Percentiles rank a stretch among this genome's conserved stretches.
Conservation (phyloP, 2,113 vertebrate genomes). For the Leptosomus discolor region DNA sequence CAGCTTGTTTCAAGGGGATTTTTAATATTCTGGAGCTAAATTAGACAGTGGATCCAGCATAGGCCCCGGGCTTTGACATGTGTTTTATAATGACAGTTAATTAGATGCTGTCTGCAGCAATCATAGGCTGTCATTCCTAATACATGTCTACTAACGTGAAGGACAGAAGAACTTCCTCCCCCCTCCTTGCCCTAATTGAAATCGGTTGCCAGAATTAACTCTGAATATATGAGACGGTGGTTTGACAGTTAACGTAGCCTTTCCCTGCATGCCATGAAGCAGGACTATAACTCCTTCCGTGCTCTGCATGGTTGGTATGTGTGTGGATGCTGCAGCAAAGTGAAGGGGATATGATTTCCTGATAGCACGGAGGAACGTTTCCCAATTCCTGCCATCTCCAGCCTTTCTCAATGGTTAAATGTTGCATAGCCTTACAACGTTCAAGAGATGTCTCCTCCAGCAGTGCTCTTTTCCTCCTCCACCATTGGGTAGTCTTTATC, state of each 20-base stretch:
- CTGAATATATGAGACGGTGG: slow-evolving; percentile 36
- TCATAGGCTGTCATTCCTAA: slow-evolving; percentile 84
- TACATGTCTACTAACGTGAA: slow-evolving; percentile 71
- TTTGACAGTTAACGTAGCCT: slow-evolving; percentile 47
- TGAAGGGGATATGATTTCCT: background rate
- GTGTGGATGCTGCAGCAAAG: background rate
- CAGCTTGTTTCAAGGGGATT: slow-evolving; percentile 56
- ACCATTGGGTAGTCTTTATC: background rate
- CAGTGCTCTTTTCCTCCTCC: background rate
- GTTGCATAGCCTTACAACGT: background rate
- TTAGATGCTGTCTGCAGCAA: slow-evolving; percentile 90
- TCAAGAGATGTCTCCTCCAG: background rate
- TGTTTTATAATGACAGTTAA: slow-evolving; percentile 95
- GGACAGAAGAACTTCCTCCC: slow-evolving; percentile 68
- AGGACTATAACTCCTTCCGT: background rate
- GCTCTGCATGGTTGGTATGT: background rate
- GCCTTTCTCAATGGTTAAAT: background rate
- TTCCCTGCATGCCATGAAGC: background rate
- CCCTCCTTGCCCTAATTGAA: slow-evolving; percentile 40
- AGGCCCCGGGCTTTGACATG: slow-evolving; percentile 84
- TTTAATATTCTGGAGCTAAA: slow-evolving; percentile 76
- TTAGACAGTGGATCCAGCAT: slow-evolving; percentile 66
- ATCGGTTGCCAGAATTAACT: slow-evolving; percentile 66
- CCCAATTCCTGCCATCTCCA: background rate
- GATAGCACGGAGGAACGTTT: background rate